These are phyloP conservation scores for Zingel zingel DNA, from an alignment of 2,113 vertebrate genomes.

Conservation along the genomic window DNA sequence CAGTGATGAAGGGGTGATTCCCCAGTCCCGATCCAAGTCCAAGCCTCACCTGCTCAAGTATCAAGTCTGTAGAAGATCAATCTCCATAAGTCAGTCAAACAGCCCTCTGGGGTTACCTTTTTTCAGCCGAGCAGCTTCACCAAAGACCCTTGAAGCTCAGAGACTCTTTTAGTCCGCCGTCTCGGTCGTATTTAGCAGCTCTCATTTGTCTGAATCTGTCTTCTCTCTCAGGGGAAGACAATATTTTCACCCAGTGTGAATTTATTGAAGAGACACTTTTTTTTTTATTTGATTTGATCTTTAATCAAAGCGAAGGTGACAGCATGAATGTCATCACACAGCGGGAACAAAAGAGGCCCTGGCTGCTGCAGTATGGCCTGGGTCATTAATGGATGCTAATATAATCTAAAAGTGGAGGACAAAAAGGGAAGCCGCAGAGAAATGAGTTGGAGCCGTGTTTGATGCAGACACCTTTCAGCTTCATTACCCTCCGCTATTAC, in stretches of 20 bases:
- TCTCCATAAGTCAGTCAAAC: conserved; percentile 56
- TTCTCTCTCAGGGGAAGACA: conserved; percentile 21
- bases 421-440: conserved; percentile 46
- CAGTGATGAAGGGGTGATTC: conserved; percentile 43
- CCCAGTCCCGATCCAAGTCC: conserved; percentile 24
- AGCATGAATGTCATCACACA: conserved; percentile 65
- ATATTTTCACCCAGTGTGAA: conserved; percentile 39
- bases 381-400: conserved; percentile 72
- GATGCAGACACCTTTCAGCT: conserved; percentile 64
- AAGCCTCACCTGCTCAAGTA: conserved; percentile 47
- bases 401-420: conserved; percentile 40
- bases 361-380: conserved; percentile 48
- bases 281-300: conserved; percentile 54
- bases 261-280: conserved; percentile 22
- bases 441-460: conserved; percentile 51
- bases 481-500: conserved; percentile 65
- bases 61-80: conserved; percentile 52
- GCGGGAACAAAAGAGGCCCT: conserved; percentile 46
- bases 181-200: conserved; percentile 15
- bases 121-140: conserved; percentile 23
- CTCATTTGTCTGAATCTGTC: conserved; percentile 47
- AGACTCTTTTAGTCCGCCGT: conserved; percentile 15
- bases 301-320: conserved; percentile 71
- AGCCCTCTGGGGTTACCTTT: conserved; percentile 36
- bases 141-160: conserved; percentile 24